phyloP scores from a whole-genome alignment of 2,888 invertebrate genomes.

The Liodrosophila aerea region DNA sequence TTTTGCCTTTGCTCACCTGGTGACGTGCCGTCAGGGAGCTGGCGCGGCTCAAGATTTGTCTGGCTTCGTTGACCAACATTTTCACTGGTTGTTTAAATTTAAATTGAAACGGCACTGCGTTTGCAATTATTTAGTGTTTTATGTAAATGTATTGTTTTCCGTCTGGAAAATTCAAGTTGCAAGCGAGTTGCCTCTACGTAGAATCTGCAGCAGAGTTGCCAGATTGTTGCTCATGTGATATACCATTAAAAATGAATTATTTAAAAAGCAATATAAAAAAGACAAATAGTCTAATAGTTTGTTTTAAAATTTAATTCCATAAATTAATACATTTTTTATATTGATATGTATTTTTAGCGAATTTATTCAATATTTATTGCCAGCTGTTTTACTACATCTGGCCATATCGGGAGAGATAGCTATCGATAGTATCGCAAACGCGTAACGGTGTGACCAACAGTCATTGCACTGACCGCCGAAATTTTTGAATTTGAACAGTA shows the following conservation, averaged over 20 bases:
- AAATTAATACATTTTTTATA: not conserved
- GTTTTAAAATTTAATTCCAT: not conserved
- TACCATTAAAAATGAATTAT: too few relatives aligned
- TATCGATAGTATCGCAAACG: too few relatives aligned
- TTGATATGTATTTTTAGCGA: too few relatives aligned
- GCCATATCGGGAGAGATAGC: too few relatives aligned
- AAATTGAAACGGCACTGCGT: conserved; percentile 82
- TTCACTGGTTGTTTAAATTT: conserved; percentile 30
- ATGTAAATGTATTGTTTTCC: conserved; percentile 38
- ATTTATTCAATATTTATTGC: too few relatives aligned
- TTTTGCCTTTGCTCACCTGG: conserved; percentile 69
- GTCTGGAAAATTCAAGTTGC: conserved; percentile 34
- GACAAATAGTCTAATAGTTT: not conserved
- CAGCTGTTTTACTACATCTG: too few relatives aligned
- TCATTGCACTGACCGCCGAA: too few relatives aligned
- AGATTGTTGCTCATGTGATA: conserved; percentile 7
- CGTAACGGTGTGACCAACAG: too few relatives aligned
- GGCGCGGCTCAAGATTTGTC: conserved; percentile 75
- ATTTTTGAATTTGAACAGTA: too few relatives aligned
- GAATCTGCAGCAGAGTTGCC: conserved; percentile 33
- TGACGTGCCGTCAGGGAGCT: conserved; percentile 77
- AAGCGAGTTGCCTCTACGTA: conserved; percentile 37
- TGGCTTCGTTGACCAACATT: conserved; percentile 80
- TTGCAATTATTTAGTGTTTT: conserved; percentile 69
- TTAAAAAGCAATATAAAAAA: too few relatives aligned